These are phyloP conservation scores for Ferrisia virgata DNA, from an alignment of 2,888 invertebrate genomes.

Conservation along the genomic window DNA sequence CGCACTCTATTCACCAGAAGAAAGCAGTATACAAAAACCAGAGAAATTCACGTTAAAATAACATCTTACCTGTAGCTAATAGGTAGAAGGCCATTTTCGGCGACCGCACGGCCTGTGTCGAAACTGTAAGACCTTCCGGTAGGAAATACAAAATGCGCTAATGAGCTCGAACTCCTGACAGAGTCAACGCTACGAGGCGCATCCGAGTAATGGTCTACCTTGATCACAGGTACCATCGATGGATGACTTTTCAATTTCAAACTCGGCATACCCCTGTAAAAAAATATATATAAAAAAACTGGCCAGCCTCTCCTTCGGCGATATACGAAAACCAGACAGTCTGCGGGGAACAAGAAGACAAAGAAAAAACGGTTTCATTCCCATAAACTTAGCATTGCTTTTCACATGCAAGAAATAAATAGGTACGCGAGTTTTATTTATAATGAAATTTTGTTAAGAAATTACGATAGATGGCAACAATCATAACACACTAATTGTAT, in stretches of 20 bases:
- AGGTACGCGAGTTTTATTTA: too few species aligned
- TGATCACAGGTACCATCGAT: neutral
- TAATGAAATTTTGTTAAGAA: too few species aligned
- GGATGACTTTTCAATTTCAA: neutral
- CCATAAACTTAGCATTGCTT: too few species aligned
- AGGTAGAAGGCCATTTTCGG: neutral
- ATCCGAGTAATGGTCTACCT: neutral
- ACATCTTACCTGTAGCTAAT: conserved; percentile 15
- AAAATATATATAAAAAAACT: neutral
- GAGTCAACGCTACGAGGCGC: neutral
- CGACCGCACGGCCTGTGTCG: neutral
- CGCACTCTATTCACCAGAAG: too few species aligned
- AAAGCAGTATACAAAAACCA: neutral
- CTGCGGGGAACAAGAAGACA: neutral
- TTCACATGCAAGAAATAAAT: too few species aligned
- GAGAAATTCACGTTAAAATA: neutral
- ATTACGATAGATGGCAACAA: too few species aligned
- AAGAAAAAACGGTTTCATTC: too few species aligned
- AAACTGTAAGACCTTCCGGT: neutral
- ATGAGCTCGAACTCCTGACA: neutral
- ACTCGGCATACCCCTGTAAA: conserved; percentile 11
- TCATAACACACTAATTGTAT: too few species aligned
- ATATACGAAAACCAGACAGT: neutral
- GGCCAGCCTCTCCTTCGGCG: neutral
- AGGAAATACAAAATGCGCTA: neutral